Base-by-base conservation (phyloP, 2,113 vertebrate species). In the Elgaria multicarinata region DNA sequence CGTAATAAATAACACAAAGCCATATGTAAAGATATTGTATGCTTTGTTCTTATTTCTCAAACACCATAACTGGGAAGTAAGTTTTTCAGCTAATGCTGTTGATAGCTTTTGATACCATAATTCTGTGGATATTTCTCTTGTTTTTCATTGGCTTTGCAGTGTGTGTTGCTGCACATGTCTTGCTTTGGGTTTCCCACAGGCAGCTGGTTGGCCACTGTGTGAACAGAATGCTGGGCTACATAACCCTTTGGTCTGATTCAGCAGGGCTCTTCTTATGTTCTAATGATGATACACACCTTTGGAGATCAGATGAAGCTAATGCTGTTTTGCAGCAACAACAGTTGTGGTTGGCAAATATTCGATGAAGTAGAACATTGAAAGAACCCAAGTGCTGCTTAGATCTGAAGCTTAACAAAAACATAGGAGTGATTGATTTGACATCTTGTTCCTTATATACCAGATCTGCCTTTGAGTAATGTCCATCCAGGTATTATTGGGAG, bases 281-380 rank as follows among this genome's bases (percentile, higher is more conserved):
- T 53, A 10, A 53, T 71, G 31, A 88, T 76, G 39, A 78, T 71
- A 22, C 36, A 26, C 44, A 24, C 55, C 26, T 89, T 88, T 71
- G 72, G 87, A 85, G 69, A 93, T 84, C 69, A 64, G 10, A 26
- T 12, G 83, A 28, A 6, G 42, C 78, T 42, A 89, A 85, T 85
- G 5, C 66, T 26, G 58, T 36, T 85, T 89, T 67, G 87, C 62
- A 78, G 26, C 31, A 83, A 12, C 89, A 76, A 93, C 86, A 69
- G 44, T 75, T 7, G 10, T 53, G 7, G n/a, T 87, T 91, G 75
- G 20, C 62, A 93, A 87, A 39, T 87, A 64, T 44, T 64, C 87
- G 85, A 87, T 6, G 20, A 69, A 87, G 79, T 28, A 18, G 67
- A 90, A 87, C 75, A 67, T 85, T 75, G 87, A 33, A 58, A 89